Evolutionary conservation across 2,888 invertebrate genomes (phyloP).

Genomic region (Neocrepidodera transversa): DNA sequence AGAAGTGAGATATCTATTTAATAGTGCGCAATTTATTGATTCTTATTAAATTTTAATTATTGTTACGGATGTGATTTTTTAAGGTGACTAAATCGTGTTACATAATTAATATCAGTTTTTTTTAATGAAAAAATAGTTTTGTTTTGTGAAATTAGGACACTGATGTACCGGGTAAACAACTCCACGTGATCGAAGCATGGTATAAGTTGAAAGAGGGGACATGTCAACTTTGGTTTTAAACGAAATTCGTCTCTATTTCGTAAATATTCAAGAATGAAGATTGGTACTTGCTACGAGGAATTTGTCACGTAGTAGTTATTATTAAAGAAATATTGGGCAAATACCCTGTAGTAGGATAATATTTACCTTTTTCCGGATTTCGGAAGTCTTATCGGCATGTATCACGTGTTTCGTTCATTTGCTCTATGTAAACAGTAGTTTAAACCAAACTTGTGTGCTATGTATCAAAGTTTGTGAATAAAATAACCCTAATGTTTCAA

Average conservation of each 20-base stretch:
- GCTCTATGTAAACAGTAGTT: slow-evolving; percentile 1
- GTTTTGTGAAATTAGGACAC: slow-evolving; percentile 16
- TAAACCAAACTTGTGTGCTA: slow-evolving; percentile 24
- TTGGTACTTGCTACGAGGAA: slow-evolving; percentile 43
- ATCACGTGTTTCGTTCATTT: slow-evolving; percentile 3
- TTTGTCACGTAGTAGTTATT: slow-evolving; percentile 49
- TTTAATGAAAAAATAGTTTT: slow-evolving; percentile 1
- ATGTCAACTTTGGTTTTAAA: slow-evolving; percentile 33
- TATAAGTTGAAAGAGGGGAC: slow-evolving; percentile 42
- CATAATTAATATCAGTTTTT: background rate
- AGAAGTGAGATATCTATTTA: background rate
- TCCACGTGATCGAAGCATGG: slow-evolving; percentile 59
- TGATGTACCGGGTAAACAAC: slow-evolving; percentile 52
- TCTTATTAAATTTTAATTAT: background rate
- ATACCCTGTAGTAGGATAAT: slow-evolving; percentile 19
- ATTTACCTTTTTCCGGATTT: background rate
- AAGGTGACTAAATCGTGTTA: background rate
- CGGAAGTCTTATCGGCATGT: background rate
- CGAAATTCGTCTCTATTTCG: slow-evolving; percentile 52
- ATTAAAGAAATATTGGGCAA: slow-evolving; percentile 19
- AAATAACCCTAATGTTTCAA: slow-evolving; percentile 28
- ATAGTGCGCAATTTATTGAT: slow-evolving; percentile 32
- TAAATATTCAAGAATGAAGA: slow-evolving; percentile 47
- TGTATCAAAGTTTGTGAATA: slow-evolving; percentile 8
- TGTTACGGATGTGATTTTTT: too few species aligned